Evolutionary conservation across 2,888 invertebrate genomes (phyloP), one percentile per base, ranked within the genome.

Genomic region (Epirrhoe tristata): DNA sequence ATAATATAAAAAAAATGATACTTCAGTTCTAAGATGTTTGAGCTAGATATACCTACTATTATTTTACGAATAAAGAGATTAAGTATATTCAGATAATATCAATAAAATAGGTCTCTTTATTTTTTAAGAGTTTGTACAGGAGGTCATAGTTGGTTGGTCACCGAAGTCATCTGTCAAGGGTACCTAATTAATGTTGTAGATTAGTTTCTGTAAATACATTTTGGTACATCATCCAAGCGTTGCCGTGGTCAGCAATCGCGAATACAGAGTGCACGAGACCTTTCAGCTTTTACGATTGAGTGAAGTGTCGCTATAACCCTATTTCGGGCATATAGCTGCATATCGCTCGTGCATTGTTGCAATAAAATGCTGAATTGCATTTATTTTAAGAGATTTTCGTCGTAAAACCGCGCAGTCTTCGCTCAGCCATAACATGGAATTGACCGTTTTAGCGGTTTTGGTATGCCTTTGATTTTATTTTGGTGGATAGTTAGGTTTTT

Each of bases 291-390:
- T 67, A 69, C 71, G 69, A 71, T 65, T 70, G 55, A n/a, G 56
- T 77, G 72, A 70, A 75, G 75, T 81, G 80, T 81, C 80, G 76
- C 77, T 78, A 69, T 75, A 78, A 70, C 76, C 71, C 79, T 81
- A 82, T 84, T 82, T 81, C 72, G 73, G 82, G 58, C 51, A 56
- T 56, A 63, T 52, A 78, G 75, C 50, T 76, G 76, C 78, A 76
- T 72, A 73, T 74, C 78, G 81, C 79, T 51, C 61, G 80, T 74
- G 79, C 76, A 72, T 74, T 63, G 81, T 73, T 61, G 81, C 81
- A 73, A 85, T 88, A 87, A 89, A 89, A 82, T 84, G 79, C 81
- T 81, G 83, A 85, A 86, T 80, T 77, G 88, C 86, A 86, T 89
- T 89, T 91, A 91, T 91, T 89, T 91, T 88, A 88, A 59, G 67